Percentiles rank a stretch among this genome's conserved stretches.
Conservation (phyloP, 2,113 vertebrate species). For the Indri indri region DNA sequence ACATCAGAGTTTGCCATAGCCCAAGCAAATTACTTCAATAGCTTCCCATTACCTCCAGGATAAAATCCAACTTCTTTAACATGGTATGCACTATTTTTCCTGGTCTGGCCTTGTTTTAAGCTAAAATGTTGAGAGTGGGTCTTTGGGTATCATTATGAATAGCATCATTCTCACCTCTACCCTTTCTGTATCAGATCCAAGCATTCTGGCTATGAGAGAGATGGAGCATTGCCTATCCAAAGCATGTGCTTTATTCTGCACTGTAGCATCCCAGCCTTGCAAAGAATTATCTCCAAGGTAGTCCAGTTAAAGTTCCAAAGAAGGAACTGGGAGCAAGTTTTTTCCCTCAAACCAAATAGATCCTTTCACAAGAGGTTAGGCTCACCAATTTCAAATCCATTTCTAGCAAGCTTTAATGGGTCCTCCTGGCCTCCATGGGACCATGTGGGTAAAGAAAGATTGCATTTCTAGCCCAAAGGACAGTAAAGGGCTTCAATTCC, state of each 20-base stretch:
- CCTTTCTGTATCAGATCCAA: background rate
- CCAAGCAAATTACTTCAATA: background rate
- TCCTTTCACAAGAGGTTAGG: background rate
- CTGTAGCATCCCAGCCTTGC: background rate
- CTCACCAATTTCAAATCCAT: background rate
- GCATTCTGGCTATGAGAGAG: background rate
- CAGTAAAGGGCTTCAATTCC: background rate
- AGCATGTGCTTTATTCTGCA: background rate
- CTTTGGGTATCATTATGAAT: background rate
- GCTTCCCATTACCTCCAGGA: background rate
- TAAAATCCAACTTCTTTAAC: conserved; percentile 15
- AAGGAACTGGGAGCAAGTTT: background rate
- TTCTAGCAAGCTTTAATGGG: background rate
- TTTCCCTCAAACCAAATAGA: background rate
- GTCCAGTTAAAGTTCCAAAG: background rate
- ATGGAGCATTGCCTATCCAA: background rate
- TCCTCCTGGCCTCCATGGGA: background rate
- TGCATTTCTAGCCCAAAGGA: background rate
- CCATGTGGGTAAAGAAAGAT: background rate
- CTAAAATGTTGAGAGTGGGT: background rate
- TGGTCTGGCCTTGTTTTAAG: background rate
- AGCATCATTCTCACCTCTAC: background rate
- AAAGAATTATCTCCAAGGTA: background rate
- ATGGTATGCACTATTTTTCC: background rate
- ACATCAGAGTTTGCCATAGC: background rate